These are phyloP conservation scores for Toxostoma redivivum DNA, from an alignment of 2,113 vertebrate species.

Conservation along the genomic window DNA sequence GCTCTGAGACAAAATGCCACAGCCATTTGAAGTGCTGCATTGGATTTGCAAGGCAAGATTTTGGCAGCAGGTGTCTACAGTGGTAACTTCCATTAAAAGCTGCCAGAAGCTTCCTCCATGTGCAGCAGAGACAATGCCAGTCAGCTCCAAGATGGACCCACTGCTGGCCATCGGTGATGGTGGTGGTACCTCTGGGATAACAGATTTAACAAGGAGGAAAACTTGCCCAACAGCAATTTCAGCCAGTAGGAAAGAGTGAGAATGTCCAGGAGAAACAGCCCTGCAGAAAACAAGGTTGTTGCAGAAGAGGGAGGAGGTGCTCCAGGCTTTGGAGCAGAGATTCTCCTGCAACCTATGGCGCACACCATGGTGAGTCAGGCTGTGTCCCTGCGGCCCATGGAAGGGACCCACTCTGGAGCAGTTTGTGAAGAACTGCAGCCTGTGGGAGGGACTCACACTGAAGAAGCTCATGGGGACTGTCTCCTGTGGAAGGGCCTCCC, in stretches of 20 bases:
- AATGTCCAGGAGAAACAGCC: background rate
- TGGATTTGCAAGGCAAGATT: background rate
- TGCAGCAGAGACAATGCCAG: background rate
- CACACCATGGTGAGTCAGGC: background rate
- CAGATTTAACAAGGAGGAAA: background rate
- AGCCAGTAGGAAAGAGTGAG: background rate
- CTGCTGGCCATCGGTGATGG: rapidly evolving
- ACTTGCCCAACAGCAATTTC: background rate
- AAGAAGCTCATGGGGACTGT: background rate
- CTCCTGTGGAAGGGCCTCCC: background rate
- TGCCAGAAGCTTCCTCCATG: background rate
- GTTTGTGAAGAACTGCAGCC: background rate
- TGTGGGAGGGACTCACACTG: background rate
- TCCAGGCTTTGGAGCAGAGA: background rate
- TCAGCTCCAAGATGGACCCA: background rate
- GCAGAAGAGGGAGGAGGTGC: background rate
- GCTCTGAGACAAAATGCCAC: background rate
- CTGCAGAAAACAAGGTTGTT: background rate
- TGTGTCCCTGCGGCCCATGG: background rate
- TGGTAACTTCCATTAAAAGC: background rate
- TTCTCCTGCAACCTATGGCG: background rate
- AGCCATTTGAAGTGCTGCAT: background rate
- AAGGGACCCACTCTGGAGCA: background rate
- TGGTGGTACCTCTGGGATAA: background rate
- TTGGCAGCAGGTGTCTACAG: background rate